A percentile compares a stretch with the other conserved stretches of the same genome.
phyloP scores from a whole-genome alignment of 2,888 invertebrate genomes.

The Agrilus biguttatus region DNA sequence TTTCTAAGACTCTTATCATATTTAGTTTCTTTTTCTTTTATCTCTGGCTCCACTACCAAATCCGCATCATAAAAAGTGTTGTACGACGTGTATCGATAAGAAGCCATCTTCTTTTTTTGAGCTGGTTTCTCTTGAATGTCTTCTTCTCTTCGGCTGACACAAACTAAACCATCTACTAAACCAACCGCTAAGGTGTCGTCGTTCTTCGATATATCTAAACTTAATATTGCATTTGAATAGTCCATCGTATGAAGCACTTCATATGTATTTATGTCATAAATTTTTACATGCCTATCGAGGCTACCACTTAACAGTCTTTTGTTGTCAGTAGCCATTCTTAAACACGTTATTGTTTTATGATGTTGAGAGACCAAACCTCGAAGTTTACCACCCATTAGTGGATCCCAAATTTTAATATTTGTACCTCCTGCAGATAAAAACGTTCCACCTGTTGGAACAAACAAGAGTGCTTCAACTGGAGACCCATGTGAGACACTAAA shows the following conservation, averaged over 20 bases:
- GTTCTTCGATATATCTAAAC: constrained; percentile 58
- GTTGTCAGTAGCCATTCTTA: constrained; percentile 68
- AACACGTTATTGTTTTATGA: constrained; percentile 87
- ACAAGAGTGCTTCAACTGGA: constrained; percentile 79
- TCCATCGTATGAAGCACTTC: constrained; percentile 78
- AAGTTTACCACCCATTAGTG: constrained; percentile 72
- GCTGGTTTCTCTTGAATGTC: constrained; percentile 27
- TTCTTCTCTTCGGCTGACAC: constrained; percentile 65
- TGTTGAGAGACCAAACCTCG: constrained; percentile 78
- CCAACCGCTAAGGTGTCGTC: constrained; percentile 83
- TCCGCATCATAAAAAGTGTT: constrained; percentile 31
- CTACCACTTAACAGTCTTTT: constrained; percentile 78
- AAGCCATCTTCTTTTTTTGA: constrained; percentile 37
- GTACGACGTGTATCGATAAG: constrained; percentile 33
- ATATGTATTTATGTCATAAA: constrained; percentile 78
- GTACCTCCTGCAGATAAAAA: constrained; percentile 86
- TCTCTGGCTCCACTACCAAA: constrained; percentile 33
- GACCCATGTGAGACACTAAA: constrained; percentile 72
- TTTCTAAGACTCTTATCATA: constrained; percentile 61
- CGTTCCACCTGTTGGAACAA: constrained; percentile 78
- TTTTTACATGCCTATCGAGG: constrained; percentile 84
- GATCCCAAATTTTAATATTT: constrained; percentile 87
- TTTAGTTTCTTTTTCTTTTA: constrained; percentile 33
- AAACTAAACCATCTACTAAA: constrained; percentile 84
- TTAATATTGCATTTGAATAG: constrained; percentile 82